Evolutionary conservation across 2,888 invertebrate species (phyloP), one percentile per base, ranked within the genome.

Genomic region (Entomobrya proxima): DNA sequence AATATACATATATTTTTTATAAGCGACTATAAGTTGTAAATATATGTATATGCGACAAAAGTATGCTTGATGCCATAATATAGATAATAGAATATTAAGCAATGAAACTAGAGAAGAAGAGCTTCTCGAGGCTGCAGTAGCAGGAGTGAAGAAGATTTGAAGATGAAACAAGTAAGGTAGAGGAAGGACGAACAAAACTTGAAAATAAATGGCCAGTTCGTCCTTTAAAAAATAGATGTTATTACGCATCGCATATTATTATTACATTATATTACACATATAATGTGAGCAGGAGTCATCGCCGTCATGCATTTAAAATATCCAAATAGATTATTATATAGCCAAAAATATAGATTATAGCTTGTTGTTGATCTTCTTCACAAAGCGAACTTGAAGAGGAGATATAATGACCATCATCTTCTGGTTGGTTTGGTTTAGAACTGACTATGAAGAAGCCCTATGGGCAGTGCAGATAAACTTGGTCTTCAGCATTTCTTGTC

Each of bases 121-220:
- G 55, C 21, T 64, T 4, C 37, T 64, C n/a, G 32, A 35, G 35
- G 15, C 27, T 69, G 21, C 40, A 69, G 37, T 67, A 6, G 21
- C 13, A 67, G 67, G 27, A 24, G 44, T 44, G 44, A 44, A 24
- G 9, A 52, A 50, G 80, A 72, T 64, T 76, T 18, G 50, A 52
- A 30, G 35, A 64, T 69, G 72, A 58, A 67, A 21, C 75, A 83
- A 69, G 44, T 27, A 69, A 76, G 76, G 75, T 37, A 77, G 18
- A 69, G 77, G 84, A 84, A 84, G 84, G 77, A 84, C 84, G 77
- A 69, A 69, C 44, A 77, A 77, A 84, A 77, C 52, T 76, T 77
- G 77, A 84, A 77, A 82, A 77, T 77, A 69, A 84, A 84, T 84
- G 84, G 77, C 69, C 55, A 77, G 58, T 82, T 74, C 61, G 81